Percentiles rank a stretch among this genome's conserved stretches.
Evolutionary conservation across 2,113 vertebrate genomes (phyloP).

Genomic region (Scatophagus argus): DNA sequence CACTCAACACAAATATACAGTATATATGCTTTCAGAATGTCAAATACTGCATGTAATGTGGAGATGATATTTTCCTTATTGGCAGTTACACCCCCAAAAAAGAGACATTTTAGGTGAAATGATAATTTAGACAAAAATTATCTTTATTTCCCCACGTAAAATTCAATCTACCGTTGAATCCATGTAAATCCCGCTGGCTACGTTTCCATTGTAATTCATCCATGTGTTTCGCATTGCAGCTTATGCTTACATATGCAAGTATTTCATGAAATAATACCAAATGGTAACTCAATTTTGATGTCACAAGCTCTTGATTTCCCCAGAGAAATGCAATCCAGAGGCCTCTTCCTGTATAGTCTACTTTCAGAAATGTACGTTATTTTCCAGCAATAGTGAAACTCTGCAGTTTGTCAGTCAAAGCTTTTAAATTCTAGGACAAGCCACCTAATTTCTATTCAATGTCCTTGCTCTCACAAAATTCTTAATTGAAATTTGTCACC

Average conservation of each 20-base stretch:
- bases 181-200: neutral
- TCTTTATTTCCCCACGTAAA: neutral
- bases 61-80: conserved; percentile 2
- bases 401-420: conserved; percentile 11
- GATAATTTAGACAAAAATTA: conserved; percentile 9
- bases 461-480: conserved; percentile 51
- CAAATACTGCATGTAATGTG: conserved; percentile 27
- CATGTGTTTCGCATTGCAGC: neutral
- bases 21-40: conserved; percentile 29
- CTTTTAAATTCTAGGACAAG: conserved; percentile 7
- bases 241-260: neutral
- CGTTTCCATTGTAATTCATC: neutral
- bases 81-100: conserved; percentile 32
- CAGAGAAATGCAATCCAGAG: neutral
- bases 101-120: conserved; percentile 34
- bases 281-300: neutral
- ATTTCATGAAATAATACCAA: neutral
- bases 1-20: neutral
- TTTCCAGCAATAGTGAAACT: neutral
- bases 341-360: neutral
- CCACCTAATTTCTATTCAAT: conserved; percentile 28
- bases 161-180: neutral
- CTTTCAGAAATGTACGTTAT: neutral
- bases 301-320: conserved; percentile 1
- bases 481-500: conserved; percentile 64